Conservation (phyloP, 2,888 invertebrate species). For the Orthonevra nobilis region DNA sequence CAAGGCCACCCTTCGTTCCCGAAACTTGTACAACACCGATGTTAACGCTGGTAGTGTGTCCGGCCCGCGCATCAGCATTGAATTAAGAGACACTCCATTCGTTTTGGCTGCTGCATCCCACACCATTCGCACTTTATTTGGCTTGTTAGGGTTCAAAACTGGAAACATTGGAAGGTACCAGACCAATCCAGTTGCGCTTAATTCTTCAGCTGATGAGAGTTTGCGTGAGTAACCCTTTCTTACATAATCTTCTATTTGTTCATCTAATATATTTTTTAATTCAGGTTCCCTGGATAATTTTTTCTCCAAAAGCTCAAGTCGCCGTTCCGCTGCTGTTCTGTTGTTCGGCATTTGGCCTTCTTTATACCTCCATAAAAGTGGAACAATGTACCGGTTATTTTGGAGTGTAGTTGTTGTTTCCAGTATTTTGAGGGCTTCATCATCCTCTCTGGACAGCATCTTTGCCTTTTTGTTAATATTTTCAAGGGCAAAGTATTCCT, state of each 20-base stretch:
- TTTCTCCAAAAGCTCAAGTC: constrained; percentile 58
- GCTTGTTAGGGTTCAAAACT: constrained; percentile 72
- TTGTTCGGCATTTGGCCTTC: constrained; percentile 69
- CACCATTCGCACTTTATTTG: constrained; percentile 72
- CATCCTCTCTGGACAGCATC: neutral
- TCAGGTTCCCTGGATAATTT: constrained; percentile 41
- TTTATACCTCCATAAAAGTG: constrained; percentile 68
- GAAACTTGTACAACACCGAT: constrained; percentile 75
- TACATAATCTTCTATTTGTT: constrained; percentile 36
- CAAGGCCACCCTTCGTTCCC: constrained; percentile 74
- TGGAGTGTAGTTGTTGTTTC: neutral
- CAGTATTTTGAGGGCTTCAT: neutral
- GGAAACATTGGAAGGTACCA: constrained; percentile 73
- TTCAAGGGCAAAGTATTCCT: neutral
- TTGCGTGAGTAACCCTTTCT: constrained; percentile 51
- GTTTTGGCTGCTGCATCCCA: constrained; percentile 74
- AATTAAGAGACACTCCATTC: constrained; percentile 73
- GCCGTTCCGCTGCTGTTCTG: constrained; percentile 47
- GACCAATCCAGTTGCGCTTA: too few species aligned
- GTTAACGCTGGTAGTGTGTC: constrained; percentile 74
- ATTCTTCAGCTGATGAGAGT: too few species aligned
- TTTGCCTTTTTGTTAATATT: neutral
- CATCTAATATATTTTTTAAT: constrained; percentile 14
- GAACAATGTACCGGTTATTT: constrained; percentile 20
- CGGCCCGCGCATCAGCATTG: constrained; percentile 73